phyloP scores from a whole-genome alignment of 2,113 vertebrate genomes.

The Bubalus kerabau region DNA sequence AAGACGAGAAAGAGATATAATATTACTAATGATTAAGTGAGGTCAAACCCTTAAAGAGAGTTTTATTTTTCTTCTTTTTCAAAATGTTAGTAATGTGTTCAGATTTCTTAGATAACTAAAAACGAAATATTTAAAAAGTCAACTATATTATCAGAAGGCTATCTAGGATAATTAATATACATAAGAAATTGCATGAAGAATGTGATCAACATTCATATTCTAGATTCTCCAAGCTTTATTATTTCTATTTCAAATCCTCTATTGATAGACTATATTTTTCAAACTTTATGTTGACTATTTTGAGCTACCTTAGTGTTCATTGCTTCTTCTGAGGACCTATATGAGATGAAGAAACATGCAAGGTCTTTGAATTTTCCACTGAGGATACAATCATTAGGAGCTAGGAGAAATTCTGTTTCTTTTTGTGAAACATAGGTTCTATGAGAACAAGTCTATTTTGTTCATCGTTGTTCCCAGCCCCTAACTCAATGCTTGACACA shows the following conservation, averaged over 20 bases:
- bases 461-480: background rate
- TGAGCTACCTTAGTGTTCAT: background rate
- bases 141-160: background rate
- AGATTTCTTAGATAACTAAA: background rate
- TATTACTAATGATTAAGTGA: background rate
- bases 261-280: background rate
- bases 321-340: background rate
- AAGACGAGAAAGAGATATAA: background rate
- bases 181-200: background rate
- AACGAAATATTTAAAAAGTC: background rate
- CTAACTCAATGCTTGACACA: background rate
- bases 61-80: background rate
- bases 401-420: background rate
- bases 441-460: background rate
- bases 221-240: background rate
- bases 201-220: background rate
- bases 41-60: background rate
- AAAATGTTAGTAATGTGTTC: background rate
- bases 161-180: background rate
- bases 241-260: background rate
- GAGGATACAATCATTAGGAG: background rate
- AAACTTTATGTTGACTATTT: background rate
- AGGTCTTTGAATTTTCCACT: background rate
- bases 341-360: background rate
- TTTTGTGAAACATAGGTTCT: background rate